These are phyloP conservation scores for Phalacrocorax pelagicus DNA, from an alignment of 2,113 vertebrate genomes.

Conservation along the genomic window DNA sequence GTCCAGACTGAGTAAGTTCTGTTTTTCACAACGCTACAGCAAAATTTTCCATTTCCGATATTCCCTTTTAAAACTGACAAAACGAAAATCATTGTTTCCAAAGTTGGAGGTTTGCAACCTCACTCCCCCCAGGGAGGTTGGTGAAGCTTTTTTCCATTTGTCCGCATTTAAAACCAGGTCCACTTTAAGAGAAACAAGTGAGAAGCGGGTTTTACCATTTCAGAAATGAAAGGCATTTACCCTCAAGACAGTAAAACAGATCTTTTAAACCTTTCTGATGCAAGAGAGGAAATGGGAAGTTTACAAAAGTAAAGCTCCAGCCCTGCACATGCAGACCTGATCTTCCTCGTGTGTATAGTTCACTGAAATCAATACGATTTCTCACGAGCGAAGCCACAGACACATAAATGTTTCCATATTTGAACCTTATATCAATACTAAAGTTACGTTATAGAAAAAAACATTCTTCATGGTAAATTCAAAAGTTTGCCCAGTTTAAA, in stretches of 20 bases:
- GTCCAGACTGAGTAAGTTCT: neutral
- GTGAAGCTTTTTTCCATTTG: neutral
- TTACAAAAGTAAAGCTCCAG: neutral
- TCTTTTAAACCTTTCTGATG: constrained; percentile 27
- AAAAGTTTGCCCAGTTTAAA: neutral
- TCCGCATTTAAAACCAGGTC: neutral
- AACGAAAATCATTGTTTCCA: neutral
- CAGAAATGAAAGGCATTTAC: constrained; percentile 57
- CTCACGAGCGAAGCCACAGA: neutral
- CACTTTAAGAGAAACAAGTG: constrained; percentile 12
- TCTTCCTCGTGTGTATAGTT: neutral
- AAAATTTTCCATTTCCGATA: neutral
- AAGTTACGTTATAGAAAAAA: neutral
- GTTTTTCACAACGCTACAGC: neutral
- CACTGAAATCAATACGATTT: neutral
- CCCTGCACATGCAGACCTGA: neutral
- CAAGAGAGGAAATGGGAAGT: constrained; percentile 19
- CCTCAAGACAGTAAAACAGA: constrained; percentile 37
- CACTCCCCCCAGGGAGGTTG: neutral
- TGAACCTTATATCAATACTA: neutral
- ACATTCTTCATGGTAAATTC: neutral
- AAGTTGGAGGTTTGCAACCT: neutral
- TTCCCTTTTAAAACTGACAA: neutral
- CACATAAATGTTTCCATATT: neutral
- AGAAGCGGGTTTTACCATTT: neutral